Evolutionary conservation across 35 echinoderm and acorn worm species (phyloP).

Genomic region (Strongylocentrotus purpuratus): DNA sequence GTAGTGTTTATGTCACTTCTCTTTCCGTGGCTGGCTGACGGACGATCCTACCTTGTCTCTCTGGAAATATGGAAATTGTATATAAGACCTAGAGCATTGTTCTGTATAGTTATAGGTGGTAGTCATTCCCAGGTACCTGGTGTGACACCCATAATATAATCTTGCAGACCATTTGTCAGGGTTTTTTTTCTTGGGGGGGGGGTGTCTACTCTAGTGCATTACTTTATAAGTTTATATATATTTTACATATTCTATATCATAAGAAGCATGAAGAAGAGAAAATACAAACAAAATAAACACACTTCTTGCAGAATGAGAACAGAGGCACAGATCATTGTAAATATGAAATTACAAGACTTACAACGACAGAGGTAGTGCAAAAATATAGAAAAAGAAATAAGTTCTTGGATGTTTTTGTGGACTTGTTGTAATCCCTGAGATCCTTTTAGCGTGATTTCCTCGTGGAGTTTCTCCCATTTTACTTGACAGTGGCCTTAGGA

Average conservation of each 20-base stretch:
- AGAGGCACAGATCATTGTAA: background rate
- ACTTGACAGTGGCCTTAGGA: background rate
- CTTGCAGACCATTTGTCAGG: no score
- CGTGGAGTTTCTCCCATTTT: background rate
- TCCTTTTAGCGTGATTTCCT: conserved; percentile 27
- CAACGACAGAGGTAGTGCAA: background rate
- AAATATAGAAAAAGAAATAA: background rate
- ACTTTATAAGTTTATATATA: no score
- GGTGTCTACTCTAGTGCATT: no score
- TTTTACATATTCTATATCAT: no score
- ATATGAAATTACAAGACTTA: background rate
- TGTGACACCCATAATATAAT: no score
- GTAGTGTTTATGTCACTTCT: background rate
- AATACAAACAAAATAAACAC: background rate
- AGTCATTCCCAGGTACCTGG: background rate
- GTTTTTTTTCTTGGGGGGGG: no score
- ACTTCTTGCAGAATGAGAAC: background rate
- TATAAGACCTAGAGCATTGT: background rate
- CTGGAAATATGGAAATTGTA: background rate
- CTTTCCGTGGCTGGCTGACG: background rate
- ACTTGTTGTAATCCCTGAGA: background rate
- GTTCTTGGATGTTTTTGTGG: background rate
- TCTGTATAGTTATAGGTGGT: background rate
- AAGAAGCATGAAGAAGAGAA: background rate
- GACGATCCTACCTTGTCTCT: no score